Percentiles rank a stretch among this genome's conserved stretches.
These are phyloP conservation scores for Patella caerulea DNA, from an alignment of 2,888 invertebrate species.

Conservation along the genomic window DNA sequence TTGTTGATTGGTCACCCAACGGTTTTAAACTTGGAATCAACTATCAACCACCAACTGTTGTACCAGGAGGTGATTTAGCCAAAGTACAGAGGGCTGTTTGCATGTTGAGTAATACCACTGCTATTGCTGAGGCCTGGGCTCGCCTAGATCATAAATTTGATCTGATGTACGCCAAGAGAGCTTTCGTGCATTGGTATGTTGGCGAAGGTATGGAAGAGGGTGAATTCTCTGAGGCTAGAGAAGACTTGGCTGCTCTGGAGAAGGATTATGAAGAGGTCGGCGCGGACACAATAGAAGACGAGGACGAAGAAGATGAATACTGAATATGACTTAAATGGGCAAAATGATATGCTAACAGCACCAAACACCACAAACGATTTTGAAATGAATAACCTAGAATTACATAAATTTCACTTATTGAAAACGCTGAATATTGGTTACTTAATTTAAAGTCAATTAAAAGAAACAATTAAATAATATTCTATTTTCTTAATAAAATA, in stretches of 20 bases:
- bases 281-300: constrained; percentile 49
- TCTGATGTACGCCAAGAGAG: constrained; percentile 63
- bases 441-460: too few species aligned
- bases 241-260: constrained; percentile 62
- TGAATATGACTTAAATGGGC: constrained; percentile 3
- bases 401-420: too few species aligned
- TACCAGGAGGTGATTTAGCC: constrained; percentile 87
- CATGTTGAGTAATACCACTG: constrained; percentile 73
- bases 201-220: constrained; percentile 72
- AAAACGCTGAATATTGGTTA: too few species aligned
- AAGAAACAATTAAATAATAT: too few species aligned
- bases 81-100: constrained; percentile 73
- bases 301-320: constrained; percentile 39
- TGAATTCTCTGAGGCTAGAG: constrained; percentile 60
- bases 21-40: constrained; percentile 81
- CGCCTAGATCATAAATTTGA: constrained; percentile 70
- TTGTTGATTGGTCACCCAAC: constrained; percentile 66
- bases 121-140: constrained; percentile 73
- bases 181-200: constrained; percentile 72
- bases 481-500: too few species aligned
- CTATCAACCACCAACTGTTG: constrained; percentile 83
- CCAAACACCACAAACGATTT: too few species aligned
- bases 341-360: too few species aligned
- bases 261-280: constrained; percentile 64
- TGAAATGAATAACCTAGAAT: too few species aligned